Base-by-base conservation (phyloP, 2,113 vertebrate genomes). In the Xiphophorus couchianus region DNA sequence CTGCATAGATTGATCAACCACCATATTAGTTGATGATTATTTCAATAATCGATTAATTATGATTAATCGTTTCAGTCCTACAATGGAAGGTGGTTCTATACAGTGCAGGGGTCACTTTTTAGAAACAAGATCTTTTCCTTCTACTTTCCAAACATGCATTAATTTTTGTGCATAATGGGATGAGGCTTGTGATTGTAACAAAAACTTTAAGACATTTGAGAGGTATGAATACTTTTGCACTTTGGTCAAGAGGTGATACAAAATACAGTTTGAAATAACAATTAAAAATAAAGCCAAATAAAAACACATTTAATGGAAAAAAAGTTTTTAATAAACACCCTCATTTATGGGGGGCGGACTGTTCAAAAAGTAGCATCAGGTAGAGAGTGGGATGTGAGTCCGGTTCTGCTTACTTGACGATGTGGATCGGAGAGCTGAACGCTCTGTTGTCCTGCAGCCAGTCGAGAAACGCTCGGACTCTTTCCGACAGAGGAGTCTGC, bases 391-490 rank as follows among this genome's bases (percentile, higher is more conserved):
- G 30, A 71, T 39, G 74, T 39, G 17, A n/a, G 5, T 62, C 72
- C 82, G 81, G 65, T 35, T 1, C 72, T 6, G 94, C 97, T 94
- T 95, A 99, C 98, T 97, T 99, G 88, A 99, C 79, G 63, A 99
- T 81, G 61, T 97, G 94, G 69, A 99, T 86, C 42, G 95, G 80
- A 17, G 95, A 94, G 89, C 91, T 93, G 89, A 98, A 95, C 0
- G 96, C 94, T 88, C 97, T 80, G 71, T 89, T 95, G 44, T 98
- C 97, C 93, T 94, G 95, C 76, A 99, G 96, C 97, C 97, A 99
- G 77, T 95, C 95, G 72, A 99, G 87, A 88, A 99, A 97, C 30
- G 96, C 95, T 77, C 95, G 90, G 5, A 96, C 87, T 83, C 97
- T 95, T 90, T 97, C 96, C 3, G 97, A 99, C 73, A 95, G 91